A percentile compares a stretch with the other conserved stretches of the same genome.
Conservation (phyloP, 2,888 invertebrate genomes). For the Drosophila seclusa region DNA sequence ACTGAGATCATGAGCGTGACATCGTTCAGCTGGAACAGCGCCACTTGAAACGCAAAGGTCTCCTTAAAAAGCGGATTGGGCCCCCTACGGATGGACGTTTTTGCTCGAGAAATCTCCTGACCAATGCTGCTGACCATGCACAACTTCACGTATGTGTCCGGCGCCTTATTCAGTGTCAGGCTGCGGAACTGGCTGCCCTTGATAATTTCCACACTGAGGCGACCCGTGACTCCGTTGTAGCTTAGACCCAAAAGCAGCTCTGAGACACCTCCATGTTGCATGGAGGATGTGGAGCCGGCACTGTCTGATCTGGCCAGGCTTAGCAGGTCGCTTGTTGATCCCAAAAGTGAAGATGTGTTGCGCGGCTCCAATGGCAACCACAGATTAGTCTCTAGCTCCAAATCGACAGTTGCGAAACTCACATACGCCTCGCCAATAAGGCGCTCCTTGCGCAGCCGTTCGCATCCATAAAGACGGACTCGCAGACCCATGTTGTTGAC, state of each 20-base stretch:
- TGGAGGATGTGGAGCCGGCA: constrained; percentile 96
- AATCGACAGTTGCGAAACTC: constrained; percentile 94
- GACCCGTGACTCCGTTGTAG: constrained; percentile 96
- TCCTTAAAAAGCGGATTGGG: constrained; percentile 98
- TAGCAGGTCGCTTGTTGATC: constrained; percentile 88
- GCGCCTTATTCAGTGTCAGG: constrained; percentile 91
- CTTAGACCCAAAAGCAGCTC: constrained; percentile 95
- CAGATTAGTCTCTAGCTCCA: constrained; percentile 95
- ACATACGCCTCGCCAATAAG: constrained; percentile 96
- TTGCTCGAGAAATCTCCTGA: constrained; percentile 96
- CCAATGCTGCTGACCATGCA: constrained; percentile 96
- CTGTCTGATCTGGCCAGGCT: constrained; percentile 96
- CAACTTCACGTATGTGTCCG: constrained; percentile 97
- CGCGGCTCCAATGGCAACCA: constrained; percentile 94
- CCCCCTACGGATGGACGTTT: constrained; percentile 95
- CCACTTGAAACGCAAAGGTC: constrained; percentile 98
- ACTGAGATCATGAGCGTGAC: constrained; percentile 97
- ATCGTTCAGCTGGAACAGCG: constrained; percentile 96
- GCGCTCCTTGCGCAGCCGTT: constrained; percentile 95
- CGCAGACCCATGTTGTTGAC: constrained; percentile 96
- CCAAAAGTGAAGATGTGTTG: constrained; percentile 86
- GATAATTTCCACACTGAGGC: constrained; percentile 94
- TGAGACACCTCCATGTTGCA: constrained; percentile 95
- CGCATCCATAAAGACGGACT: constrained; percentile 95
- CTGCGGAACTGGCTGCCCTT: constrained; percentile 90